These are phyloP conservation scores for Microcebus tavaratra DNA, from an alignment of 2,113 vertebrate species.

Conservation along the genomic window DNA sequence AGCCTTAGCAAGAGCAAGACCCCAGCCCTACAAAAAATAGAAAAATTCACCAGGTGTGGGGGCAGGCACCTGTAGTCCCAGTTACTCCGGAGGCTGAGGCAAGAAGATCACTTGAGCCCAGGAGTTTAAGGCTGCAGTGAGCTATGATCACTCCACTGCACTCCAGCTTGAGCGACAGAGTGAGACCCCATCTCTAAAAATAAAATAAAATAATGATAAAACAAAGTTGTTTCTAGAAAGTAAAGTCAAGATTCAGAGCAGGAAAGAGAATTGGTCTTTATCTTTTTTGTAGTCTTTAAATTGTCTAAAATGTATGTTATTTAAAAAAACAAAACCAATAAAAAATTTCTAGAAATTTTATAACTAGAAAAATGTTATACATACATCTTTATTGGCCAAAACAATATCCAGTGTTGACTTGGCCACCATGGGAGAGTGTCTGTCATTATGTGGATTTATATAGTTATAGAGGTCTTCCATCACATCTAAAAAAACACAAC, in stretches of 20 bases:
- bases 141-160: too few species aligned
- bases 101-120: too few species aligned
- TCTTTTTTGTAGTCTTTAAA: constrained; percentile 7
- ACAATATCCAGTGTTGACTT: constrained; percentile 93
- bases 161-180: too few species aligned
- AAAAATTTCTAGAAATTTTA: neutral
- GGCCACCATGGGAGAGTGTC: constrained; percentile 96
- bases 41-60: too few species aligned
- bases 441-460: constrained; percentile 91
- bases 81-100: too few species aligned
- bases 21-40: too few species aligned
- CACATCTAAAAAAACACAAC: constrained; percentile 87
- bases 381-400: constrained; percentile 93
- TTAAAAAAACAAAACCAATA: neutral
- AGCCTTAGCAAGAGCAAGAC: too few species aligned
- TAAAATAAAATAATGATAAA: neutral
- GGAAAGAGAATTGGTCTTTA: neutral
- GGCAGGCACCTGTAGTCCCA: too few species aligned
- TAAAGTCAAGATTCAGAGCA: constrained; percentile 27
- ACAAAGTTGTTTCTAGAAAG: neutral
- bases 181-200: too few species aligned
- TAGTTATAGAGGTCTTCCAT: constrained; percentile 98
- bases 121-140: too few species aligned
- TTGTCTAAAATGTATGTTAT: neutral
- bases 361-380: constrained; percentile 71